Evolutionary conservation across 1,140 invertebrate genomes (phyloP).

Genomic region (Oedothorax gibbosus): DNA sequence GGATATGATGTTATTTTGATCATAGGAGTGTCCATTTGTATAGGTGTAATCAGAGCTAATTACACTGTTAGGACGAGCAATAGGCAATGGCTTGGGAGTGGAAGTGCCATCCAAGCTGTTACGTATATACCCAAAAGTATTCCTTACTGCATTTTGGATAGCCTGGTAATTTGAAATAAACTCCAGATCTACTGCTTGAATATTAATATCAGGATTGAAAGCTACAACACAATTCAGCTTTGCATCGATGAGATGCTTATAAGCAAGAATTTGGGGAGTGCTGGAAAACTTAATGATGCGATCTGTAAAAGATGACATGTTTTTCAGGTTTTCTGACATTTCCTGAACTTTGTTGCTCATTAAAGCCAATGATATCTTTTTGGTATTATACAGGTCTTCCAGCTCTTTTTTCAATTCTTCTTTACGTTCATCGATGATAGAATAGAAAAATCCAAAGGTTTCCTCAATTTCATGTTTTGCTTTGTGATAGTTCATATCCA

Average conservation of each 20-base stretch:
- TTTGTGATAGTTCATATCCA: conserved; percentile 93
- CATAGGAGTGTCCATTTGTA: conserved; percentile 73
- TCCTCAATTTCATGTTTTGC: conserved; percentile 93
- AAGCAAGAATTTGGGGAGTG: conserved; percentile 90
- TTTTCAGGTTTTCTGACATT: conserved; percentile 90
- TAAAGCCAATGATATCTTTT: conserved; percentile 86
- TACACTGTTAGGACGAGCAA: conserved; percentile 80
- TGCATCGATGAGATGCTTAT: conserved; percentile 92
- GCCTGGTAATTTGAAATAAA: conserved; percentile 97
- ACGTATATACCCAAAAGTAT: conserved; percentile 92
- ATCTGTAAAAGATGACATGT: conserved; percentile 94
- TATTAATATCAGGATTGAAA: conserved; percentile 84
- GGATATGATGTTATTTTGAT: conserved; percentile 78
- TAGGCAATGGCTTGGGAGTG: conserved; percentile 74
- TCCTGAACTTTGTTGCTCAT: conserved; percentile 93
- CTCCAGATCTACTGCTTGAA: conserved; percentile 87
- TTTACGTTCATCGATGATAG: conserved; percentile 94
- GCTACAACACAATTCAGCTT: conserved; percentile 87
- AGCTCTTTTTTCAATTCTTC: conserved; percentile 93
- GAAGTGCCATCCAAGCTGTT: conserved; percentile 71
- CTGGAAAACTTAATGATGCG: conserved; percentile 89
- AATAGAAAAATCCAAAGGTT: conserved; percentile 94
- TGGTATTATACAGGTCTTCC: conserved; percentile 90
- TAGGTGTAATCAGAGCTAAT: conserved; percentile 55
- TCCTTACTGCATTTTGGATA: conserved; percentile 88